A percentile compares a stretch with the other conserved stretches of the same genome.
These are phyloP conservation scores for Gavialis gangeticus DNA, from an alignment of 2,113 vertebrate genomes.

Conservation along the genomic window DNA sequence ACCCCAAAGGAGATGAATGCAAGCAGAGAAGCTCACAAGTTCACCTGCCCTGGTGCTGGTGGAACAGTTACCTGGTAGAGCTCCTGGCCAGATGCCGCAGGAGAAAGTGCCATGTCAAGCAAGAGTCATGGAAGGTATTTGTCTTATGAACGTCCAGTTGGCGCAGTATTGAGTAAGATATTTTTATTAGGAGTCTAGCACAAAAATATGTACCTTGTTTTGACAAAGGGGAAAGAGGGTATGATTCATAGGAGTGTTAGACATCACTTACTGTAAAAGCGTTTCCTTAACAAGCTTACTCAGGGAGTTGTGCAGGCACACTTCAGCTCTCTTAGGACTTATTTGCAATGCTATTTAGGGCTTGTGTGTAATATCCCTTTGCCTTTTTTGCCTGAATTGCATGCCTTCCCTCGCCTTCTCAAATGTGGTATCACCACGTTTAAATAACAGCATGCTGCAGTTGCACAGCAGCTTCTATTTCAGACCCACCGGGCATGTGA, in stretches of 20 bases:
- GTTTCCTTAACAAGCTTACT: conserved; percentile 28
- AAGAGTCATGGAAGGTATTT: conserved; percentile 1
- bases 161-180: neutral
- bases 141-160: neutral
- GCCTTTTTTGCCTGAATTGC: conserved; percentile 1
- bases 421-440: neutral
- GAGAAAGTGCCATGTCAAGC: neutral
- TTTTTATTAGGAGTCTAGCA: neutral
- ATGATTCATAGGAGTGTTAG: neutral
- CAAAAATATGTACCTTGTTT: neutral
- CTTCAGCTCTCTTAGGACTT: neutral
- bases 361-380: neutral
- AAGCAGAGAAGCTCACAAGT: neutral
- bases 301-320: conserved; percentile 12
- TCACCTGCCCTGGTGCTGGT: neutral
- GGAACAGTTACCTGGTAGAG: neutral
- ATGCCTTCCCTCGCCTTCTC: neutral
- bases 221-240: neutral
- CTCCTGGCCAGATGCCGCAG: neutral
- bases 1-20: neutral
- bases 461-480: neutral
- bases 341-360: neutral
- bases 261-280: conserved; percentile 39
- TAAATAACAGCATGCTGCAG: neutral
- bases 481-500: neutral